Conservation (phyloP, 2,888 invertebrate species). For the Lithophane ornitopus region DNA sequence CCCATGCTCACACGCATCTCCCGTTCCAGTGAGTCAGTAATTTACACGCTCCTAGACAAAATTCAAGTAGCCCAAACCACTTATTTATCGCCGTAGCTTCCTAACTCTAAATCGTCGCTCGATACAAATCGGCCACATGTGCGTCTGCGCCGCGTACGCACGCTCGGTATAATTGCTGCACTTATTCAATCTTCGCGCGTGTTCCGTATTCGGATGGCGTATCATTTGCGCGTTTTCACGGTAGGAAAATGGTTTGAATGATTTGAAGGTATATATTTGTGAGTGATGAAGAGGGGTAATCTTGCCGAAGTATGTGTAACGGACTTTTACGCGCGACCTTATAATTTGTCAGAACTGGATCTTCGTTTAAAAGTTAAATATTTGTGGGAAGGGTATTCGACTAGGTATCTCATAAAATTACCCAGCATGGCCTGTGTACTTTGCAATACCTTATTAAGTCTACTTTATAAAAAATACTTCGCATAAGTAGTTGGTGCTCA, state of each 20-base stretch:
- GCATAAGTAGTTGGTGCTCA: no score
- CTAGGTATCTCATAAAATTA: no score
- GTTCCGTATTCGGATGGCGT: conserved; percentile 47
- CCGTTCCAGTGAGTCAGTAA: not conserved
- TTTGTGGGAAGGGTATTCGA: no score
- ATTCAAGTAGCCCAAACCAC: conserved; percentile 21
- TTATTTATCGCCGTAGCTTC: conserved; percentile 23
- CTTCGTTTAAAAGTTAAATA: no score
- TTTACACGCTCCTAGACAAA: not conserved
- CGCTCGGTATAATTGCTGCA: conserved; percentile 58
- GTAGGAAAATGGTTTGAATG: conserved; percentile 33
- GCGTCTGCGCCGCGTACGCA: conserved; percentile 20
- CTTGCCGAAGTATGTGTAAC: not conserved
- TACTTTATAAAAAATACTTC: no score
- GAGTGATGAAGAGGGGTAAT: not conserved
- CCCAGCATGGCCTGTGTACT: no score
- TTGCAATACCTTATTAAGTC: no score
- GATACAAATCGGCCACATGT: conserved; percentile 52
- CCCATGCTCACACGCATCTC: not conserved
- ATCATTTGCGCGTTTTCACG: conserved; percentile 65
- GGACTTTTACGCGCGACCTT: no score
- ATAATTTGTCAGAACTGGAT: no score
- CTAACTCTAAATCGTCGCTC: conserved; percentile 11
- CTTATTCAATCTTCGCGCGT: conserved; percentile 65
- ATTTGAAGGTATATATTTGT: conserved; percentile 44